Evolutionary conservation across 2,797 vertebrate species (phyloP).

Genomic region (Moxostoma hubbsi): DNA sequence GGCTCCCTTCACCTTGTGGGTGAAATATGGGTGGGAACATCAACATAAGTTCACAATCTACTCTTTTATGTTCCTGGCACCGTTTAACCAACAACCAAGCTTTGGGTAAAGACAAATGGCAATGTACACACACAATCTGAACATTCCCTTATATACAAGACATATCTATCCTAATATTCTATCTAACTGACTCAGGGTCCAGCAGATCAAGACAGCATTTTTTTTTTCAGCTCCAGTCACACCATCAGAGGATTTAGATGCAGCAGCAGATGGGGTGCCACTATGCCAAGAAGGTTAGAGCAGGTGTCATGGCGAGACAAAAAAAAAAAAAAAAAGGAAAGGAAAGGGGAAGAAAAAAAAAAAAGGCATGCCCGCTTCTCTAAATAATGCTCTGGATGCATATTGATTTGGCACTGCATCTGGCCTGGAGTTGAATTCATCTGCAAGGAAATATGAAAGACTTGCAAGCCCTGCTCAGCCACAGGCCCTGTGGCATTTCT

Average conservation of each 20-base stretch:
- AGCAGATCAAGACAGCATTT: conserved; percentile 26
- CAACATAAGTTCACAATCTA: conserved; percentile 14
- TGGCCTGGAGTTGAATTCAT: conserved; percentile 66
- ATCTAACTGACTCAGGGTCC: conserved; percentile 20
- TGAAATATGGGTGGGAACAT: conserved; percentile 2
- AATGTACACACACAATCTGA: conserved; percentile 16
- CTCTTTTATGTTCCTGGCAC: conserved; percentile 11
- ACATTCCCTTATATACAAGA: conserved; percentile 1
- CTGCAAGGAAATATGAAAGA: conserved; percentile 70
- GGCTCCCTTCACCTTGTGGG: not conserved
- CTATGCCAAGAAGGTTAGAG: conserved; percentile 63
- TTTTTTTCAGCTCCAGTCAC: conserved; percentile 43
- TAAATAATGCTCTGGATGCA: conserved; percentile 62
- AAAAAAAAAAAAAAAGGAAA: conserved; percentile 6
- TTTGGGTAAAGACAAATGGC: not conserved
- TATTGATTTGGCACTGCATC: conserved; percentile 67
- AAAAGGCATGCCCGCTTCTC: conserved; percentile 25
- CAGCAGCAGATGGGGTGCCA: conserved; percentile 46
- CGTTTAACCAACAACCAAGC: conserved; percentile 1
- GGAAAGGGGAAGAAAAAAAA: too few species aligned
- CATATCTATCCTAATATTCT: conserved; percentile 9
- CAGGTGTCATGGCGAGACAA: conserved; percentile 65
- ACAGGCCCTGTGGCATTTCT: conserved; percentile 66
- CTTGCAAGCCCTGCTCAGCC: conserved; percentile 54
- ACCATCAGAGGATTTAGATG: conserved; percentile 58